phyloP scores from a whole-genome alignment of 2,113 vertebrate species.

The Gambusia holbrooki region DNA sequence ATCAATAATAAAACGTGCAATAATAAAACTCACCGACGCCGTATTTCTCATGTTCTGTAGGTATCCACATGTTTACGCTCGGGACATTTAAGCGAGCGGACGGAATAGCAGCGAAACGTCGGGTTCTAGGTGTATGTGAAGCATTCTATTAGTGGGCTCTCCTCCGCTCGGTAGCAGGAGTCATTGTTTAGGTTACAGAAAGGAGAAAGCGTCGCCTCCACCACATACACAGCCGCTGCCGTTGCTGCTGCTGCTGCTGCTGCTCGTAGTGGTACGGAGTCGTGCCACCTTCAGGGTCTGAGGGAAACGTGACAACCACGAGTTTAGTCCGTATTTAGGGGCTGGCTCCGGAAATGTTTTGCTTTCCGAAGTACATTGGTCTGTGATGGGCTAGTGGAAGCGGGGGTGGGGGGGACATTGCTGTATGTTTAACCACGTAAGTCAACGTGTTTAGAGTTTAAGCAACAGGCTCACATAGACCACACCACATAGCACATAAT shows the following conservation, averaged over 20 bases:
- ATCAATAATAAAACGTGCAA: slow-evolving; percentile 28
- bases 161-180: slow-evolving; percentile 70
- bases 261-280: slow-evolving; percentile 50
- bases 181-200: slow-evolving; percentile 83
- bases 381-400: too few species aligned
- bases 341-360: too few species aligned
- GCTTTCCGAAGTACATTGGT: too few species aligned
- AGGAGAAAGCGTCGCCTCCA: slow-evolving; percentile 59
- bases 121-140: slow-evolving; percentile 43
- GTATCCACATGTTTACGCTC: slow-evolving; percentile 91
- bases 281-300: slow-evolving; percentile 35
- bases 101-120: slow-evolving; percentile 55
- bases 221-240: slow-evolving; percentile 21
- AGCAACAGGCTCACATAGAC: too few species aligned
- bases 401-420: too few species aligned
- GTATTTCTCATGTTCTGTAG: slow-evolving; percentile 97
- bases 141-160: slow-evolving; percentile 74
- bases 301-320: slow-evolving; percentile 8
- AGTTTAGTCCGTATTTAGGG: neutral
- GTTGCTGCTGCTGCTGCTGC: slow-evolving; percentile 49
- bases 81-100: slow-evolving; percentile 59
- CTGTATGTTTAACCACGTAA: too few species aligned
- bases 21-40: slow-evolving; percentile 91
- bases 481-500: too few species aligned
- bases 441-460: too few species aligned